A percentile compares a stretch with the other conserved stretches of the same genome.
Evolutionary conservation across 2,113 vertebrate genomes (phyloP).

Genomic region (Malurus alboscapulatus): DNA sequence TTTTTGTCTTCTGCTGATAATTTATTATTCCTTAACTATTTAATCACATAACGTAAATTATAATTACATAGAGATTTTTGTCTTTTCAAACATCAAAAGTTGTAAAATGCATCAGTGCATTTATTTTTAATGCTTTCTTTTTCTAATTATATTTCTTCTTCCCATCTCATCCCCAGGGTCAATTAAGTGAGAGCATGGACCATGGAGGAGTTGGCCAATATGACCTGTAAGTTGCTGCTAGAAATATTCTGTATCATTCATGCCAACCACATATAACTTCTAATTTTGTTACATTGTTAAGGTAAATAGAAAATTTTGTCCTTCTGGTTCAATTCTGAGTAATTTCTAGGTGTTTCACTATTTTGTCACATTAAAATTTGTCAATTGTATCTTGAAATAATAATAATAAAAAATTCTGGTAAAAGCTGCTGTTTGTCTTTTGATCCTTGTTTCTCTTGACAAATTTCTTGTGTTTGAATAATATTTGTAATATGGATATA

Average conservation of each 20-base stretch:
- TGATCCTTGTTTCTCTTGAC: conserved; percentile 34
- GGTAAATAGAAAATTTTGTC: background rate
- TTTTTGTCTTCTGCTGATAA: background rate
- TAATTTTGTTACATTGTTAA: background rate
- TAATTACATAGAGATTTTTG: background rate
- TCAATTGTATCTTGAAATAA: conserved; percentile 17
- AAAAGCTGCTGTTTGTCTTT: conserved; percentile 43
- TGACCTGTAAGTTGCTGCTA: conserved; percentile 88
- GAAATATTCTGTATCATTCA: conserved; percentile 33
- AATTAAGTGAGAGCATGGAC: conserved; percentile 93
- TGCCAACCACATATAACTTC: background rate
- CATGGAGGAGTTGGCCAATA: conserved; percentile 89
- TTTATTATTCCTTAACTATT: background rate
- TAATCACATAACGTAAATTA: background rate
- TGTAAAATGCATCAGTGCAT: background rate
- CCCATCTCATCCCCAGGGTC: conserved; percentile 76
- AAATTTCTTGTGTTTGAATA: background rate
- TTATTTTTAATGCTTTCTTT: background rate
- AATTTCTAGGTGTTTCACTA: background rate
- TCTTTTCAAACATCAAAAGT: background rate
- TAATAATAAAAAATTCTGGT: conserved; percentile 30
- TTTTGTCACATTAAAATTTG: background rate
- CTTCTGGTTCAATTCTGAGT: background rate
- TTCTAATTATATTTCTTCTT: conserved; percentile 33
- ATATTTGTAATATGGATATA: background rate